A percentile compares a stretch with the other conserved stretches of the same genome.
These are phyloP conservation scores for Neodiprion virginianus DNA, from an alignment of 1,140 invertebrate genomes.

Conservation along the genomic window DNA sequence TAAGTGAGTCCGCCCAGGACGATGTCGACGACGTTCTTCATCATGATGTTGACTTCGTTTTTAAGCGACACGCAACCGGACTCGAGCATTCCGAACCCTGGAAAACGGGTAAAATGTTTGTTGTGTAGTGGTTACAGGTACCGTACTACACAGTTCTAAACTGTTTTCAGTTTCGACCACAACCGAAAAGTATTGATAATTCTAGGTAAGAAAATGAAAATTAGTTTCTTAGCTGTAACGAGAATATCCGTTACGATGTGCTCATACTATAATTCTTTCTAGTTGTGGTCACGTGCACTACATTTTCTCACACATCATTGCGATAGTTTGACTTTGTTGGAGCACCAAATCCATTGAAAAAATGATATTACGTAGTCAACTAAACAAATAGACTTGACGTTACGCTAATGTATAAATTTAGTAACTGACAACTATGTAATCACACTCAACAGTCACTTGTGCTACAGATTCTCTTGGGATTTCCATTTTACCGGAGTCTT, in stretches of 20 bases:
- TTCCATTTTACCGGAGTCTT: not conserved
- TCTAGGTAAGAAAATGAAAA: not conserved
- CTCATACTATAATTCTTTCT: not conserved
- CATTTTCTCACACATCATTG: too few relatives aligned
- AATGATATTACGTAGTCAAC: too few relatives aligned
- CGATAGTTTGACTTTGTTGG: too few relatives aligned
- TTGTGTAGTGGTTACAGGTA: too few relatives aligned
- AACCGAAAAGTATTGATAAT: not conserved
- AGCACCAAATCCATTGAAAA: too few relatives aligned
- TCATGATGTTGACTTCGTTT: slow-evolving; percentile 97
- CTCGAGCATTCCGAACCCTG: slow-evolving; percentile 91
- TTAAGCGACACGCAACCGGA: slow-evolving; percentile 92
- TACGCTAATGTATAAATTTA: too few relatives aligned
- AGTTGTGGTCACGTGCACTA: too few relatives aligned
- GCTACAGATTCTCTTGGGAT: too few relatives aligned
- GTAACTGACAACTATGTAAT: too few relatives aligned
- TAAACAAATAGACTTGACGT: too few relatives aligned
- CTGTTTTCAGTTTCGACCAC: not conserved
- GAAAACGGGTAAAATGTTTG: slow-evolving; percentile 32
- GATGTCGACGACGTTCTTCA: slow-evolving; percentile 94
- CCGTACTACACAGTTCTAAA: not conserved
- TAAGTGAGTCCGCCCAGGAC: slow-evolving; percentile 92
- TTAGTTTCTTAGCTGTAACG: not conserved
- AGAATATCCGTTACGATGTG: not conserved
- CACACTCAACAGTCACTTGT: too few relatives aligned